Conservation (phyloP, 2,113 vertebrate genomes). For the Aphyosemion australe region DNA sequence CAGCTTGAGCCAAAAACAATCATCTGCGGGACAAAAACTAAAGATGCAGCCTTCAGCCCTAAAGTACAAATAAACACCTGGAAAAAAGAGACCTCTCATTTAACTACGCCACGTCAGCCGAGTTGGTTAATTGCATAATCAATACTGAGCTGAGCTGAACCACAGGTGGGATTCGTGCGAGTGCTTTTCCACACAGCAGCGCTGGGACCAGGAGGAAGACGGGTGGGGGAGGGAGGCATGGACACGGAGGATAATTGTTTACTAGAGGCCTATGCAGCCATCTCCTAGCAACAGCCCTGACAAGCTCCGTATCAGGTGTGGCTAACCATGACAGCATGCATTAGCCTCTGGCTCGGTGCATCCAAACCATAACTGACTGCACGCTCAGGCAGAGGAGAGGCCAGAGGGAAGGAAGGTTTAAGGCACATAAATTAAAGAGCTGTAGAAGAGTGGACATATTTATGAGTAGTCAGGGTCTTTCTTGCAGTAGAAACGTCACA, state of each 20-base stretch:
- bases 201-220: slow-evolving; percentile 55
- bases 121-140: slow-evolving; percentile 62
- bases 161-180: slow-evolving; percentile 71
- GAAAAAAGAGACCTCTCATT: slow-evolving; percentile 1
- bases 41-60: neutral
- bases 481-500: neutral
- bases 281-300: slow-evolving; percentile 87
- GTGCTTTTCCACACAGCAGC: slow-evolving; percentile 49
- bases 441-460: neutral
- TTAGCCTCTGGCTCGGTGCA: slow-evolving; percentile 61
- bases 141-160: slow-evolving; percentile 63
- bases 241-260: slow-evolving; percentile 81
- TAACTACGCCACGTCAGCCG: slow-evolving; percentile 12
- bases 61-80: neutral
- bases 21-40: neutral
- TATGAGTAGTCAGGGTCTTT: neutral
- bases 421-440: slow-evolving; percentile 9
- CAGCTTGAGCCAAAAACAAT: too few relatives aligned
- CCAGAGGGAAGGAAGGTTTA: neutral
- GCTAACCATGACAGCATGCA: slow-evolving; percentile 76
- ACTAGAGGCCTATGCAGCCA: slow-evolving; percentile 82
- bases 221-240: slow-evolving; percentile 15
- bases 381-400: neutral
- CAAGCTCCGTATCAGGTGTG: slow-evolving; percentile 82
- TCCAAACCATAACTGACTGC: slow-evolving; percentile 19